These are phyloP conservation scores for Orgyia antiqua DNA, from an alignment of 2,888 invertebrate genomes.

Conservation along the genomic window DNA sequence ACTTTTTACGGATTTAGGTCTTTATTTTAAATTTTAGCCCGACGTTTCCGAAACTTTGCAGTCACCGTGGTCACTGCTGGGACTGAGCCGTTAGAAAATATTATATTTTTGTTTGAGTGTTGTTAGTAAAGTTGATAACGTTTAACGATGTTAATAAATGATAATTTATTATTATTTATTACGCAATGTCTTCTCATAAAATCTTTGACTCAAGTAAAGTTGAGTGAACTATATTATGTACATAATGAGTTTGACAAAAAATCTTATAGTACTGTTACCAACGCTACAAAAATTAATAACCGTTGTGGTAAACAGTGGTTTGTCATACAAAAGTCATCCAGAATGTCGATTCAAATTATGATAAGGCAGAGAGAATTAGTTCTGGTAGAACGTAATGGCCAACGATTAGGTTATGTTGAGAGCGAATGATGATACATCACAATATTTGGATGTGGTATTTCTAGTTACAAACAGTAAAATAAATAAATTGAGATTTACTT, in stretches of 20 bases:
- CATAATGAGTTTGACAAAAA: conserved; percentile 39
- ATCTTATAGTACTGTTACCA: conserved; percentile 45
- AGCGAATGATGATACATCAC: conserved; percentile 18
- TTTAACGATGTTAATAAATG: too few relatives aligned
- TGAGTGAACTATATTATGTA: conserved; percentile 43
- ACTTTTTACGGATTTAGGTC: too few relatives aligned
- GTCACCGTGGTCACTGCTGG: too few relatives aligned
- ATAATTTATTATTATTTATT: too few relatives aligned
- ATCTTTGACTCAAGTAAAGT: conserved; percentile 29
- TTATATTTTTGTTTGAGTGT: too few relatives aligned
- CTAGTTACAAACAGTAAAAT: too few relatives aligned
- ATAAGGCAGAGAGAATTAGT: conserved; percentile 72
- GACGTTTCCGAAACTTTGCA: too few relatives aligned
- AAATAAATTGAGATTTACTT: too few relatives aligned
- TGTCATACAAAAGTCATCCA: conserved; percentile 72
- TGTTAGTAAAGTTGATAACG: too few relatives aligned
- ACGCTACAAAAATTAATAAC: conserved; percentile 66
- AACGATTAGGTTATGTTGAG: conserved; percentile 54
- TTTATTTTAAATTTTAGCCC: too few relatives aligned
- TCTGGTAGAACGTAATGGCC: conserved; percentile 71
- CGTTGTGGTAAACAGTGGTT: conserved; percentile 71
- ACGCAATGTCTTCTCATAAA: too few relatives aligned
- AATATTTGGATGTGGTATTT: conserved; percentile 36
- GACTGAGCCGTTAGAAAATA: too few relatives aligned
- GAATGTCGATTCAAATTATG: conserved; percentile 75